Evolutionary conservation across 2,113 vertebrate species (phyloP), one percentile per base, ranked within the genome.

Genomic region (Engystomops pustulosus): DNA sequence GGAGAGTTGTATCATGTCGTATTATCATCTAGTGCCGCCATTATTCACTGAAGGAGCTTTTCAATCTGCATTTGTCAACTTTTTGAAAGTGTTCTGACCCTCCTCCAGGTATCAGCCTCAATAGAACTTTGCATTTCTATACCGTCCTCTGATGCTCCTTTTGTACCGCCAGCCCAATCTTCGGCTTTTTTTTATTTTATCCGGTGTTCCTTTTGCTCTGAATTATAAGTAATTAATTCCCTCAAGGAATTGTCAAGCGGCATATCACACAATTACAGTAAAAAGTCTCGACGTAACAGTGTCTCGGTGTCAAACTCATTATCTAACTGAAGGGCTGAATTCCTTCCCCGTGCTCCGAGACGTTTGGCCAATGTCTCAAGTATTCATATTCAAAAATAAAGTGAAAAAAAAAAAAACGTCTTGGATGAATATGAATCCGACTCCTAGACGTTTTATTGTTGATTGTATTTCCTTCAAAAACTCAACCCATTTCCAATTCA

Each of bases 181-280:
- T 74, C 44, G 38, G 38, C 4, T 41, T 41, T 41, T 8, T n/a
- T 18, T 65, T 32, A 14, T 47, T 14, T 55, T 58, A 15, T 38
- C 32, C 27, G 15, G 1, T 4, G 8, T 30, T 15, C 53, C 11
- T 55, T 78, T 55, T 55, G n/a, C n/a, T 58, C 75, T 10, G 47
- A 36, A 78, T 60, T 78, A 78, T 58, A 53, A 78, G 47, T 78
- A 78, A 78, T 78, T 78, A 78, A 78, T 38, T 78, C 51, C 75
- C 75, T 78, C 51, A 78, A 78, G 75, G 75, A 58, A 78, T 60
- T 78, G 75, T 78, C 75, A 58, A 38, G 30, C 51, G 17, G 32
- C 23, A 58, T 25, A 60, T 78, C 51, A n/a, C 15, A 60, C 75
- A 58, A 58, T 51, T 41, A 78, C 34, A 78, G 51, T 58, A n/a